Evolutionary conservation across 1,140 invertebrate genomes (phyloP).

Genomic region (Camponotus vicinus): DNA sequence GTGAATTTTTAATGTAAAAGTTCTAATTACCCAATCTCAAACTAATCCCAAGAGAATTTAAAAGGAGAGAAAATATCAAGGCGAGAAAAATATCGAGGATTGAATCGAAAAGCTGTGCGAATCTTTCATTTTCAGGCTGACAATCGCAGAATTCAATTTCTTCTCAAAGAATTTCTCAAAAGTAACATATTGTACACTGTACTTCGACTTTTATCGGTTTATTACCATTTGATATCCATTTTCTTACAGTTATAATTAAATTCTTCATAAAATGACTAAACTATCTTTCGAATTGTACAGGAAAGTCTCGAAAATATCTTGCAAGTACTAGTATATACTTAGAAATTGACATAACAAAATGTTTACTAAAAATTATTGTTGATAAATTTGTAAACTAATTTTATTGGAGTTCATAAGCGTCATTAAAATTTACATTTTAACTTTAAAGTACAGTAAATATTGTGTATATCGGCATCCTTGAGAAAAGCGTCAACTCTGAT

Average conservation of each 20-base stretch:
- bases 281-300: background rate
- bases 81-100: too few species aligned
- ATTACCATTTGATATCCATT: background rate
- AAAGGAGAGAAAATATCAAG: too few species aligned
- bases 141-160: too few species aligned
- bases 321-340: background rate
- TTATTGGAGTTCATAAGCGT: slow-evolving; percentile 29
- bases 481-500: slow-evolving; percentile 29
- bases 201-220: too few species aligned
- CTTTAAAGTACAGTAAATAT: slow-evolving; percentile 51
- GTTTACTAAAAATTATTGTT: background rate
- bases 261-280: background rate
- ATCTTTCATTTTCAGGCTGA: too few species aligned
- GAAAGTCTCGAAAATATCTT: slow-evolving; percentile 1
- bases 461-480: slow-evolving; percentile 7
- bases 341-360: slow-evolving; percentile 16
- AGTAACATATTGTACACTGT: too few species aligned
- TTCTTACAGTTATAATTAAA: background rate
- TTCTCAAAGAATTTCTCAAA: too few species aligned
- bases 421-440: slow-evolving; percentile 60
- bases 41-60: too few species aligned
- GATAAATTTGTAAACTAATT: slow-evolving; percentile 35
- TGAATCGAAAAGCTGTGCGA: too few species aligned
- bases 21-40: too few species aligned
- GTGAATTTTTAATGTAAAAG: too few species aligned